Base-by-base conservation (phyloP, 2,888 invertebrate genomes). In the Slavum lentiscoides region DNA sequence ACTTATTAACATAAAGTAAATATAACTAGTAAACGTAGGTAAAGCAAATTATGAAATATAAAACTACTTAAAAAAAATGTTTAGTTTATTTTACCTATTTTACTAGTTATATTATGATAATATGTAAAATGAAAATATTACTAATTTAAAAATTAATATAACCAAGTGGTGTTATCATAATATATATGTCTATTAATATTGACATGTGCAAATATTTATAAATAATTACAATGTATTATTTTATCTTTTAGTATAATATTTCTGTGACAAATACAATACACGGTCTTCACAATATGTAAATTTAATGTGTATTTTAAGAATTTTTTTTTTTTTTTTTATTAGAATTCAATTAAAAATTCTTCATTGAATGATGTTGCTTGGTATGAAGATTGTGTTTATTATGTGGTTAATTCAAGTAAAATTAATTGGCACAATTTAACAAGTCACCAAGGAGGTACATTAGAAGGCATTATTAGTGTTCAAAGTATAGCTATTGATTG, bases 401-500 rank as follows among this genome's bases (percentile, higher is more conserved):
- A 94, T 84, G 93, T 94, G 0, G 92, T 92, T 0, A 93, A 93
- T 84, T 90, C 90, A 39, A 92, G 92, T 2, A 90, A 90, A 37
- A 90, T 94, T 0, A 90, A 91, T 86, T 90, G 91, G 88, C 92
- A 92, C 85, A 93, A 94, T 85, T 89, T 90, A 15, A 91, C 90
- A 0, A 89, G 89, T 6, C 89, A 89, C 72, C 86, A 88, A 67
- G 88, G 89, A 74, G 90, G 88, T 0, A 87, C 89, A 68, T 88
- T 93, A 85, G 86, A 87, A 0, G 90, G 91, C 85, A 89, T 93
- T 86, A 90, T 91, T 82, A 91, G 92, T 37, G 93, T 93, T 0
- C 92, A 92, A 1, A 92, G 93, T 84, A 89, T 96, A 74, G 94
- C 94, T 0, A 92, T 95, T 19, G 97, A 97, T 85, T 96, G 96